Base-by-base conservation (phyloP, 1,140 invertebrate species). In the Heliothis virescens region DNA sequence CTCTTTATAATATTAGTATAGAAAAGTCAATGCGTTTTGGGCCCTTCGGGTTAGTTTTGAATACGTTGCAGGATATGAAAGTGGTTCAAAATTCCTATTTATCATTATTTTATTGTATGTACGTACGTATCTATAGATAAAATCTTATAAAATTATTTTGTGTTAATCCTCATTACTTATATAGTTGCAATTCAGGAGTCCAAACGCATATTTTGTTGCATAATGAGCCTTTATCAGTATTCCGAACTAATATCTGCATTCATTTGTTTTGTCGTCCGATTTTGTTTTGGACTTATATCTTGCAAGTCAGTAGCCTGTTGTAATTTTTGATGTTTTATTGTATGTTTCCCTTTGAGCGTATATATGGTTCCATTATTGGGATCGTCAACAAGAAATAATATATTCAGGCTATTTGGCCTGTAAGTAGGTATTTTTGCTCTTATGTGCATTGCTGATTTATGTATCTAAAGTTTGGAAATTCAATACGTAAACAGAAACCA, bases 211-310 rank as follows among this genome's bases (percentile, higher is more conserved):
- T 65, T 34, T 53, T 65, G 26, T 21, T 53, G 60, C 74, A 76
- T 63, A 76, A 65, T 76, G n/a, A 53, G 34, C 9, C 5, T n/a
- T 7, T 76, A 76, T 76, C 48, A 52, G 60, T 76, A 63, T 76
- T 76, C 74, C 63, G 60, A 53, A 26, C 60, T 76, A 52, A 41
- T 69, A 69, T 62, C 57, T 65, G 60, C 59, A 65, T 76, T 65
- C 15, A 76, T 41, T 60, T 47, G 59, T 76, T n/a, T 76, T 76
- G n/a, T 18, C 26, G 74, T 65, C 63, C 60, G 59, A 18, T 18
- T 15, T 53, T 50, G 21, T 63, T 76, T 65, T 18, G 60, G 47
- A 63, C 55, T 52, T 76, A 34, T 65, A 73, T 72, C 34, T 41
- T 41, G 34, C 9, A 41, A 5, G 34, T 41, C 13, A 62, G 15